Base-by-base conservation (phyloP, 2,797 vertebrate genomes). In the Gymnodraco acuticeps region DNA sequence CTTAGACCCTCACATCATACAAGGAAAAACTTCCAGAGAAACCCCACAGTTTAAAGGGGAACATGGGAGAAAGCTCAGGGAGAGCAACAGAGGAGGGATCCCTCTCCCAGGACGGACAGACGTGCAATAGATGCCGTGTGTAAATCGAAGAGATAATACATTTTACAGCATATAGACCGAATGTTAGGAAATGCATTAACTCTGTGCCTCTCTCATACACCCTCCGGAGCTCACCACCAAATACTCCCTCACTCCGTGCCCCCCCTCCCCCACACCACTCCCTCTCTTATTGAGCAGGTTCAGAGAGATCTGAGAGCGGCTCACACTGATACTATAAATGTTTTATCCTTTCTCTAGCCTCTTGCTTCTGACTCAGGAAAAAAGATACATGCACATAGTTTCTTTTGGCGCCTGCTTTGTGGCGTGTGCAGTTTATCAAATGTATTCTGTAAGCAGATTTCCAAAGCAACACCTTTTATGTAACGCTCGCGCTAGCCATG, bases 371-470 rank as follows among this genome's bases (percentile, higher is more conserved):
- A 90, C 83, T 92, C 89, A 86, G 78, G 85, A 86, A 86, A 69
- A 51, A 19, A 79, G 54, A 88, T 47, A 69, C 51, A 82, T 45
- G 51, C 58, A 74, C 65, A 27, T 27, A 63, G 62, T 70, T 79
- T 73, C 52, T 78, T 56, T 83, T 68, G 41, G 64, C 17, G 13
- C 45, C 31, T 56, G 70, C 78, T 77, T 81, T 85, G 63, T 78
- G 53, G 65, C 42, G 52, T 77, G 43, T 79, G 88, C 86, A 81
- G 78, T 91, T 91, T 89, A 90, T 91, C 81, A 87, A 91, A 90
- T 77, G 84, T 83, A 84, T 86, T 80, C 87, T 85, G 89, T 89
- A 91, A 93, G 90, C 89, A 93, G 87, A 91, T 83, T 93, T 85
- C 83, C 59, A 74, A 78, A 82, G 83, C 77, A 88, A 88, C 86